Percentiles rank a stretch among this genome's conserved stretches.
Conservation (phyloP, 2,797 vertebrate species). For the Coilia nasus region DNA sequence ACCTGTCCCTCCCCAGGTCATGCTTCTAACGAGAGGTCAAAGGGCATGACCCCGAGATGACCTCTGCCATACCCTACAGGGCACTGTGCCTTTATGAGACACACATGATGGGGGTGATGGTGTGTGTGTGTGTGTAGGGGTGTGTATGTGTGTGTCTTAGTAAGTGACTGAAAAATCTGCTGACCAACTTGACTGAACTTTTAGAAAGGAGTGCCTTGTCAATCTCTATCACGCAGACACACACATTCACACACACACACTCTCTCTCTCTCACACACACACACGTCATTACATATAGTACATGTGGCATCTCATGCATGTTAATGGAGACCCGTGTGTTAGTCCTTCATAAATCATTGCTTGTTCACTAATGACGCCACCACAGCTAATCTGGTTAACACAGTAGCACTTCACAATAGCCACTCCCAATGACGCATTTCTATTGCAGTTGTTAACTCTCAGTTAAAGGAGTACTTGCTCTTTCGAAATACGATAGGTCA, state of each 20-base stretch:
- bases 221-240: background rate
- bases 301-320: no score
- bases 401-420: no score
- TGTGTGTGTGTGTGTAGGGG: conserved; percentile 6
- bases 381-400: no score
- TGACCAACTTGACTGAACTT: background rate
- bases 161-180: conserved; percentile 13
- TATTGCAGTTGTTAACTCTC: no score
- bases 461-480: no score
- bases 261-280: background rate
- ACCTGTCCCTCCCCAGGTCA: background rate
- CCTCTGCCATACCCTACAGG: background rate
- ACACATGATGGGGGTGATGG: background rate
- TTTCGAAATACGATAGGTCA: no score
- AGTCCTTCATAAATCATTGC: no score
- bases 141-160: background rate
- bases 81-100: background rate
- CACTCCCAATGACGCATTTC: no score
- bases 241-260: background rate
- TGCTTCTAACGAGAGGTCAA: conserved; percentile 7
- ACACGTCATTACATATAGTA: background rate
- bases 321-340: no score
- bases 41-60: background rate
- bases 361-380: no score
- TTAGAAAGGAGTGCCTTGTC: background rate